phyloP scores from a whole-genome alignment of 2,113 vertebrate genomes.

The Acanthochromis polyacanthus region DNA sequence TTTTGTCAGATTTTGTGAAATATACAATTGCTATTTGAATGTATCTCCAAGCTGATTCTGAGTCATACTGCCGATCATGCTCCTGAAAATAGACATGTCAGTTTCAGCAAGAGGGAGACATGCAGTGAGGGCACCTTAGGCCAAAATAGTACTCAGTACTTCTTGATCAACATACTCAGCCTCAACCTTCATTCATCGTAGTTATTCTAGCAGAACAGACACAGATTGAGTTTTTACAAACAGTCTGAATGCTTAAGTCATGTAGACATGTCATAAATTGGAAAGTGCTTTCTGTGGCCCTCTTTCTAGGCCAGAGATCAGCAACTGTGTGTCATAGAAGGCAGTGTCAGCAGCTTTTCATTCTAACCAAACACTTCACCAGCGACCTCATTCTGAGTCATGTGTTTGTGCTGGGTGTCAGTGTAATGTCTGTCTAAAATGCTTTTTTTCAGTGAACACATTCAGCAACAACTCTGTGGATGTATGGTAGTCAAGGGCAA shows the following conservation, averaged over 20 bases:
- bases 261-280: neutral
- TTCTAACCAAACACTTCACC: too few species aligned
- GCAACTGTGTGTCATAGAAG: neutral
- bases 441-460: neutral
- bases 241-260: too few species aligned
- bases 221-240: constrained; percentile 1
- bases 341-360: too few species aligned
- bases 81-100: neutral
- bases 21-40: neutral
- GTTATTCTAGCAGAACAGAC: neutral
- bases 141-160: neutral
- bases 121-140: neutral
- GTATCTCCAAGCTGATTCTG: neutral
- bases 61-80: neutral
- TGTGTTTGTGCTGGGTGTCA: too few species aligned
- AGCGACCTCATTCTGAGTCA: too few species aligned
- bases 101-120: neutral
- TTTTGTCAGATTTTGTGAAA: neutral
- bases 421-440: too few species aligned
- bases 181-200: neutral
- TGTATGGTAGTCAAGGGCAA: constrained; percentile 3
- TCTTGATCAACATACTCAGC: neutral
- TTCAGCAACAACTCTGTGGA: constrained; percentile 20
- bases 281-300: constrained; percentile 11
- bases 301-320: constrained; percentile 5